phyloP scores from a whole-genome alignment of 2,888 invertebrate genomes.

The Apodemia hepburni region DNA sequence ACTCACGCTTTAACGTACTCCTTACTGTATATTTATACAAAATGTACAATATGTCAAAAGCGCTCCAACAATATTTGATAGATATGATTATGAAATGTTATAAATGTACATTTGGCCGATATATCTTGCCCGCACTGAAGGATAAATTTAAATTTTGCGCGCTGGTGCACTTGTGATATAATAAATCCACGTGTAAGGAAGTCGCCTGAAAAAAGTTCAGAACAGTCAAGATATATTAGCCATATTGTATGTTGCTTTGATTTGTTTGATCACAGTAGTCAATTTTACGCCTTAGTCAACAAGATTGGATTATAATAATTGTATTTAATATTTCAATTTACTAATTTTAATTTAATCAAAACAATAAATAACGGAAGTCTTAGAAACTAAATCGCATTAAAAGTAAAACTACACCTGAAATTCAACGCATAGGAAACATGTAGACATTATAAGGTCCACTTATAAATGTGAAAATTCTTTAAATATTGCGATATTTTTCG shows the following conservation, averaged over 20 bases:
- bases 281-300: not conserved
- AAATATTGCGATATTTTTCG: no score
- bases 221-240: not conserved
- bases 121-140: not conserved
- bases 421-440: no score
- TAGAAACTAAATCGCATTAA: no score
- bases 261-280: constrained; percentile 14
- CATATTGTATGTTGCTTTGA: constrained; percentile 2
- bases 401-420: no score
- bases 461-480: no score
- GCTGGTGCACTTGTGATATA: not conserved
- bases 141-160: not conserved
- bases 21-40: constrained; percentile 75
- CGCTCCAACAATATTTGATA: constrained; percentile 46
- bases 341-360: not conserved
- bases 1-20: constrained; percentile 57
- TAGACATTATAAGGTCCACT: no score
- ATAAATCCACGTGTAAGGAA: not conserved
- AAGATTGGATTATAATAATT: not conserved
- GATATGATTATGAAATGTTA: constrained; percentile 25
- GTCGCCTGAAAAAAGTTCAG: not conserved
- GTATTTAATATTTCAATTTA: not conserved
- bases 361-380: no score
- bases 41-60: constrained; percentile 76
- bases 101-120: constrained; percentile 16